Evolutionary conservation across 2,113 vertebrate genomes (phyloP), one percentile per base, ranked within the genome.

Genomic region (Istiophorus platypterus): DNA sequence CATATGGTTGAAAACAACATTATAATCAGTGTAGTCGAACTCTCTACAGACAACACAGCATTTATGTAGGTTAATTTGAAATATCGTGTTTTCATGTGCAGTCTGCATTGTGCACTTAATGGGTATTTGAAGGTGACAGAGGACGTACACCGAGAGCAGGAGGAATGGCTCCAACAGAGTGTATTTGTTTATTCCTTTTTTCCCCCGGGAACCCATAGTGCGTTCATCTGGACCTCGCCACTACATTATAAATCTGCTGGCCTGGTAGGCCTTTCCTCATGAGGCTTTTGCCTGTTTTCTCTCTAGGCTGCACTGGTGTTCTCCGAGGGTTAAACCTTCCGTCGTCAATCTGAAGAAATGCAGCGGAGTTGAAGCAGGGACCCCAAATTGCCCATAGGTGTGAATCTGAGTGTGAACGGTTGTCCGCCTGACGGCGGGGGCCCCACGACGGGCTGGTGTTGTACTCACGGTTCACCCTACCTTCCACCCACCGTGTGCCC

Each of bases 381-480:
- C 20, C 31, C 7, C 4, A 20, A n/a, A 27, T 61, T 8, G 57
- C 31, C 27, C 2, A 4, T 4, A 56, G 24, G 56, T 71, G 58
- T 70, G 26, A 67, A 66, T n/a, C 14, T 67, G 74, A 56, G 51
- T 20, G 41, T 22, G 3, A 66, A 29, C 18, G 64, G 15, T 26
- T 9, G 10, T 20, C 54, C 7, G 24, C 24, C 24, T 54, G 20
- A 13, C 12, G 7, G 3, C 5, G 58, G 47, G 56, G 14, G 8
- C 57, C 47, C 37, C n/a, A 2, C 2, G 49, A 61, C n/a, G 5
- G 59, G 11, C 14, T 22, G 14, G 42, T 1, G 10, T 20, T 3
- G 10, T 18, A 27, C 12, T 74, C 45, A 5, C 4, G 14, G 5
- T 26, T 24, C 31, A 20, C 52, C 1, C 8, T 5, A 17, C 10